Base-by-base conservation (phyloP, 2,888 invertebrate species). In the Ariolimax columbianus region DNA sequence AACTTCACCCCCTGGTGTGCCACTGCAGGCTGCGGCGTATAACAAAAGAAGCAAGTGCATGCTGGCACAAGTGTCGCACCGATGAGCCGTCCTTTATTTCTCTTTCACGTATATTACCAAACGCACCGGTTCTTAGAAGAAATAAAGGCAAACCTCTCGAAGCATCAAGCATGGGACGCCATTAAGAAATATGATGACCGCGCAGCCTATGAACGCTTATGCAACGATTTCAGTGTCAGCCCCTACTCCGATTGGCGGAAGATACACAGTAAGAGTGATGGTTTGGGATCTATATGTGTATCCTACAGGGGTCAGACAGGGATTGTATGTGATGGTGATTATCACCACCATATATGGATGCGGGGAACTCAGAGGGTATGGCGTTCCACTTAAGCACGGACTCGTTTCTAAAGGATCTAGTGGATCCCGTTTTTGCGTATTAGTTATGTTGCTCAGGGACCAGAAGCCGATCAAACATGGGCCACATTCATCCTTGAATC, bases 201-300 rank as follows among this genome's bases (percentile, higher is more conserved):
- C 14, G 7, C 40, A 73, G 73, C 47, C 9, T 47, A 47, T 17
- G 51, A 75, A 23, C 11, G 51, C 6, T 2, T 75, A 4, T 75
- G 75, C 23, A n/a, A n/a, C 33, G 75, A 75, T 11, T 47, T 47
- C 2, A n/a, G 75, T 11, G 75, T 47, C 19, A 26, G 4, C 30
- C 75, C 43, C n/a, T 3, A 75, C 51, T 23, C 73, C 2, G 73
- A 73, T 26, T 73, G 73, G 73, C 40, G 73, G n/a, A n/a, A n/a
- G n/a, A n/a, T n/a, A n/a, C n/a, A n/a, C n/a, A n/a, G 38, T 11
- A 19, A 14, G n/a, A 73, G 40, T 33, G 3, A 40, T 43, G 73
- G 73, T 3, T 43, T 73, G 26, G 40, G 73, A 7, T 6, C 23
- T n/a, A 43, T 36, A 7, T 70, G 33, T 38, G 33, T 19, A 6